Conservation (phyloP, 2,888 invertebrate genomes). For the Gerris lacustris region DNA sequence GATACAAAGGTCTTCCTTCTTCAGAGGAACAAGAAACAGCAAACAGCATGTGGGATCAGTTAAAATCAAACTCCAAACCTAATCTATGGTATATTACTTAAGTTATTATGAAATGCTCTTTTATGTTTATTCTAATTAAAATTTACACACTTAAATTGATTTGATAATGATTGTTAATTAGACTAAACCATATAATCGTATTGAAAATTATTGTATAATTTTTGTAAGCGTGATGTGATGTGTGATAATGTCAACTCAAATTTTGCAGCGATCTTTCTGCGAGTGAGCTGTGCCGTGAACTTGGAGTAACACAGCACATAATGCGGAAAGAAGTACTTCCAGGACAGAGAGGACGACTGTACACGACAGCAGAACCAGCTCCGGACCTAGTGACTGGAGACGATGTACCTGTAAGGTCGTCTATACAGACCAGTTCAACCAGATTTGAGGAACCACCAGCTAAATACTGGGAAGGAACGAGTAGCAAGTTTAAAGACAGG, state of each 20-base stretch:
- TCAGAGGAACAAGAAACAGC: constrained; percentile 6
- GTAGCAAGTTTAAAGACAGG: background rate
- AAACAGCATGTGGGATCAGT: background rate
- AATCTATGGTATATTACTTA: constrained; percentile 17
- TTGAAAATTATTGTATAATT: too few species aligned
- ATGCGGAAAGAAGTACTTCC: constrained; percentile 34
- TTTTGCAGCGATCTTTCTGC: constrained; percentile 13
- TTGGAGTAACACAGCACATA: constrained; percentile 33
- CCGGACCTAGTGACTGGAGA: constrained; percentile 40
- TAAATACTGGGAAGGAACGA: background rate
- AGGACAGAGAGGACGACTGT: constrained; percentile 30
- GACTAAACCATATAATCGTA: too few species aligned
- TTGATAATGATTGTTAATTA: too few species aligned
- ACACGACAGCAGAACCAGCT: constrained; percentile 36
- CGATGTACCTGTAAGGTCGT: constrained; percentile 7
- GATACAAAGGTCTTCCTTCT: constrained; percentile 3
- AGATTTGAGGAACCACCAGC: constrained; percentile 5
- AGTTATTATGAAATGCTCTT: too few species aligned
- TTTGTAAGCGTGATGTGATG: too few species aligned
- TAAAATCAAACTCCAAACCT: constrained; percentile 13
- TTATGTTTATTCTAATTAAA: too few species aligned
- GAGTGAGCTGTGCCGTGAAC: constrained; percentile 26
- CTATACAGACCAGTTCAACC: constrained; percentile 4
- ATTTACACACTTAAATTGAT: too few species aligned
- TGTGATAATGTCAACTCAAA: too few species aligned